Evolutionary conservation across 2,888 invertebrate species (phyloP), one percentile per base, ranked within the genome.

Genomic region (Synanthedon myopaeformis): DNA sequence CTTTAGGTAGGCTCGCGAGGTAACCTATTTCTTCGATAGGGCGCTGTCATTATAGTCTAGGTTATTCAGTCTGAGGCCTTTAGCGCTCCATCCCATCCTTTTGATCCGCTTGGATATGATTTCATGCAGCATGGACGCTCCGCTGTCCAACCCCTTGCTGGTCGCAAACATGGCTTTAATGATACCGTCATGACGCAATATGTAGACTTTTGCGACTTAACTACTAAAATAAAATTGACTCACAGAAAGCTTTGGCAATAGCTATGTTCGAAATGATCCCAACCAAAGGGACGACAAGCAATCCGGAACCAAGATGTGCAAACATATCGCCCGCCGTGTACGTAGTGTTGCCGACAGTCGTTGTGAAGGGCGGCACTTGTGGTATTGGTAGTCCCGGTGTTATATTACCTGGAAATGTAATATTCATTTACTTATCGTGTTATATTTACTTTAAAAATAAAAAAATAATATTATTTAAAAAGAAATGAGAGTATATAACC

Each of bases 181-280:
- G 5, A 23, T 5, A 1, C 23, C 23, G 23, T 23, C 23, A 23
- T 1, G 4, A 5, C 1, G 23, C 23, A 1, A 23, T 23, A 23
- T 4, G 23, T 23, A 1, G 23, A 23, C 23, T 4, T 23, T 23
- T 3, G 19, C 4, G 19, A 4, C 1, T 23, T 8, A 28, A 28
- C n/a, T 42, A 42, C 10, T 13, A 42, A 42, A 13, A 45, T 6
- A 45, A 13, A 45, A 45, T 3, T 12, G 12, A 88, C 91, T 90
- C 83, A 94, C 94, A 90, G 76, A 95, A 95, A 54, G 94, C 92
- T 79, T 94, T 95, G n/a, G 94, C 94, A 58, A 95, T 94, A 3
- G 95, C 94, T 48, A 95, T 91, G 61, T 94, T 93, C 52, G 93
- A 93, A 51, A 95, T 89, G 54, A 95, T 90, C 1, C 92, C 92